A percentile compares a stretch with the other conserved stretches of the same genome.
Evolutionary conservation across 2,888 invertebrate genomes (phyloP).

Genomic region (Ophion obscuratus): DNA sequence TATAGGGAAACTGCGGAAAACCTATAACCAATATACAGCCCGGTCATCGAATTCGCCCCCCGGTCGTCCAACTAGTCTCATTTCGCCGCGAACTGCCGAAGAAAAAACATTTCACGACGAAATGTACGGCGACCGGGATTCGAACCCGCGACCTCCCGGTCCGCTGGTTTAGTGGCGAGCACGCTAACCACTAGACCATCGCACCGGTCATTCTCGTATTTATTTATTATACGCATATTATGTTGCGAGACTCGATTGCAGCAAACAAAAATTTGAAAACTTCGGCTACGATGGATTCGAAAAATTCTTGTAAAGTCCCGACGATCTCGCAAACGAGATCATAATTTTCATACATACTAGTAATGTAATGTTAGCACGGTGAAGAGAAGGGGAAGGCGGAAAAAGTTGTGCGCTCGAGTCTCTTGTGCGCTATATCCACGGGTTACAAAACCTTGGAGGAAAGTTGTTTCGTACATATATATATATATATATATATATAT

Average conservation of each 20-base stretch:
- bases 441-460: slow-evolving; percentile 37
- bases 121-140: too few species aligned
- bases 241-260: not conserved
- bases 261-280: not conserved
- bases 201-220: not conserved
- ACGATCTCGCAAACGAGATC: not conserved
- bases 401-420: not conserved
- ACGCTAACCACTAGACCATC: too few species aligned
- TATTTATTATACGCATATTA: not conserved
- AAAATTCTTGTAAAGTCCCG: too few species aligned
- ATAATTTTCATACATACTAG: not conserved
- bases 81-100: too few species aligned
- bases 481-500: slow-evolving; percentile 55
- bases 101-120: too few species aligned
- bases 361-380: not conserved
- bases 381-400: not conserved
- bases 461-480: slow-evolving; percentile 31
- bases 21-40: too few species aligned
- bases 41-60: too few species aligned
- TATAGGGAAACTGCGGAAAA: too few species aligned
- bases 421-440: slow-evolving; percentile 6
- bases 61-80: too few species aligned
- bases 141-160: too few species aligned
- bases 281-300: too few species aligned
- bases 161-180: too few species aligned